A percentile compares a stretch with the other conserved stretches of the same genome.
phyloP scores from a whole-genome alignment of 2,888 invertebrate genomes.

The Lasius platythorax region DNA sequence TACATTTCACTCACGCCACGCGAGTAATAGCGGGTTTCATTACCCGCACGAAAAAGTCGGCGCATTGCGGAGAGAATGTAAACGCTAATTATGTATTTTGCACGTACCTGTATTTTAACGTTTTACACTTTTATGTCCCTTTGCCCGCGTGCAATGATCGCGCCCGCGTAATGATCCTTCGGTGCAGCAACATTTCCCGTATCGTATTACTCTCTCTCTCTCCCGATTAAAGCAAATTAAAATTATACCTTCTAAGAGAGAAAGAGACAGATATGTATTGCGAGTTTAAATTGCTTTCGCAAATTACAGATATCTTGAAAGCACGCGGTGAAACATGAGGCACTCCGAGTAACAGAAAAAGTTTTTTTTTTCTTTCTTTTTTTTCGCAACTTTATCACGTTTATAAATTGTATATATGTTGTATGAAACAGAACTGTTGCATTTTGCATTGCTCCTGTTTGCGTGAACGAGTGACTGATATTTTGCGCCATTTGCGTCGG shows the following conservation, averaged over 20 bases:
- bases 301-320: conserved; percentile 31
- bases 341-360: background rate
- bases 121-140: conserved; percentile 45
- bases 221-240: conserved; percentile 57
- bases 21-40: conserved; percentile 78
- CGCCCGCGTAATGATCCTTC: conserved; percentile 52
- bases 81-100: conserved; percentile 78
- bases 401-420: background rate
- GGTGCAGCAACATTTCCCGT: conserved; percentile 34
- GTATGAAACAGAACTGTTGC: background rate
- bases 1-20: conserved; percentile 76
- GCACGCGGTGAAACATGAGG: conserved; percentile 11
- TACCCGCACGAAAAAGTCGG: conserved; percentile 75
- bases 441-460: background rate
- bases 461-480: background rate
- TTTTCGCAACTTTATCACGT: background rate
- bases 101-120: conserved; percentile 65
- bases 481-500: background rate
- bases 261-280: conserved; percentile 4
- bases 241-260: conserved; percentile 42
- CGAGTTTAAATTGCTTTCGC: conserved; percentile 37
- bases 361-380: background rate
- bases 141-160: conserved; percentile 49
- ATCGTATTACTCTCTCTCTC: conserved; percentile 34
- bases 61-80: conserved; percentile 66